Evolutionary conservation across 2,797 vertebrate species (phyloP).

Genomic region (Tarsius wallacei): DNA sequence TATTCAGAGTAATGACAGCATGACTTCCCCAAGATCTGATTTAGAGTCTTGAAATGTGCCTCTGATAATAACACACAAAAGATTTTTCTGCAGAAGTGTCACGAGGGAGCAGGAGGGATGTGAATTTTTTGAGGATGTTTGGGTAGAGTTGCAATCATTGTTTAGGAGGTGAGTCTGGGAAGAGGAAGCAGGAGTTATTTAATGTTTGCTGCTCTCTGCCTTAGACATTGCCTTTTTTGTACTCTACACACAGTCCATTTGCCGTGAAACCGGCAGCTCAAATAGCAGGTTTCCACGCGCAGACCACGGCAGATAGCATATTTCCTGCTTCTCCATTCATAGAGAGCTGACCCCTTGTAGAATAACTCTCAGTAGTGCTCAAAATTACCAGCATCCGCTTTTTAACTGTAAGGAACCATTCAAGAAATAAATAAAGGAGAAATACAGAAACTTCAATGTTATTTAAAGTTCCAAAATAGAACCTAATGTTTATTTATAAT

Average conservation of each 20-base stretch:
- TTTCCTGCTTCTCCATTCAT: background rate
- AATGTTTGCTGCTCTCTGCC: background rate
- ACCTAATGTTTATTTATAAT: background rate
- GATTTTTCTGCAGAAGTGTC: background rate
- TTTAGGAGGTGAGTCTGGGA: background rate
- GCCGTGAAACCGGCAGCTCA: background rate
- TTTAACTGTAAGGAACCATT: background rate
- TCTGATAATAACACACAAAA: background rate
- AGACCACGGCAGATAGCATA: background rate
- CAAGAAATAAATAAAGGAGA: slow-evolving; percentile 28
- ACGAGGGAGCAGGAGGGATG: background rate
- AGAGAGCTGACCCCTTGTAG: background rate
- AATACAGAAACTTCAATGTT: background rate
- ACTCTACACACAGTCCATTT: background rate
- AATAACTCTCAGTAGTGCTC: background rate
- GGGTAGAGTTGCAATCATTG: background rate
- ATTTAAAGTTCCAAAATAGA: background rate
- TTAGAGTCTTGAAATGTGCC: background rate
- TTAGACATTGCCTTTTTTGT: background rate
- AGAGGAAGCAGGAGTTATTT: background rate
- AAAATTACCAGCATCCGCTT: background rate
- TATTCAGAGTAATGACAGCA: background rate
- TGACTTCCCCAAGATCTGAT: background rate
- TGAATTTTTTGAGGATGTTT: background rate
- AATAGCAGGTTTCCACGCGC: background rate